Percentiles rank a stretch among this genome's conserved stretches.
Evolutionary conservation across 2,797 vertebrate genomes (phyloP).

Genomic region (Dendrocincla tyrannina): DNA sequence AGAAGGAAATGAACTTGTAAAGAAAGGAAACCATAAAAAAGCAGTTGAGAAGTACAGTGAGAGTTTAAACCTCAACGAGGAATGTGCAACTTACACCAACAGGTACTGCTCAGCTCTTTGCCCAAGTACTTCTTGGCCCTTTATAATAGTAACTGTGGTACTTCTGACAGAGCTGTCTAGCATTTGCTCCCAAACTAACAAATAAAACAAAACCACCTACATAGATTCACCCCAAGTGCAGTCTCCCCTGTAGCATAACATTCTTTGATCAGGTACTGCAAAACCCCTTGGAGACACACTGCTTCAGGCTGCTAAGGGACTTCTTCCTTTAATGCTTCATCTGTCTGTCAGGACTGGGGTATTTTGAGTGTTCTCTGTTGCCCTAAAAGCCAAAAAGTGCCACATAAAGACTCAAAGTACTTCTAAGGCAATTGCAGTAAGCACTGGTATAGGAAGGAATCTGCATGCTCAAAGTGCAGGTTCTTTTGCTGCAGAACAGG

Average conservation of each 20-base stretch:
- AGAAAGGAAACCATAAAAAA: slow-evolving; percentile 87
- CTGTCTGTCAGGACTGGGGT: neutral
- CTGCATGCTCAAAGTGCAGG: neutral
- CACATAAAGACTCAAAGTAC: neutral
- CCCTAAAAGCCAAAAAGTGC: neutral
- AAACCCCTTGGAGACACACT: neutral
- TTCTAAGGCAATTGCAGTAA: neutral
- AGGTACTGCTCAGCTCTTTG: slow-evolving; percentile 75
- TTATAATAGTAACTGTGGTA: neutral
- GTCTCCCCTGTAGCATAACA: neutral
- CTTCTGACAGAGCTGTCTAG: neutral
- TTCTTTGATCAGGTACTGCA: neutral
- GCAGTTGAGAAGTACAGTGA: slow-evolving; percentile 92
- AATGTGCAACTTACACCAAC: slow-evolving; percentile 90
- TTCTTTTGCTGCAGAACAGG: neutral
- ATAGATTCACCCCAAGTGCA: neutral
- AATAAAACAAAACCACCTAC: neutral
- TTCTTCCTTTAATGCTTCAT: neutral
- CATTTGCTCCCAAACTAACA: neutral
- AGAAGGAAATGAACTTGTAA: slow-evolving; percentile 91
- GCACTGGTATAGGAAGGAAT: neutral
- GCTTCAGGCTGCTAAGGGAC: neutral
- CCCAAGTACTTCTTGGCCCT: neutral
- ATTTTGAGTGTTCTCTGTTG: neutral
- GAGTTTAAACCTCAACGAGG: slow-evolving; percentile 82